phyloP scores from a whole-genome alignment of 2,797 vertebrate species.

The Dallia pectoralis region DNA sequence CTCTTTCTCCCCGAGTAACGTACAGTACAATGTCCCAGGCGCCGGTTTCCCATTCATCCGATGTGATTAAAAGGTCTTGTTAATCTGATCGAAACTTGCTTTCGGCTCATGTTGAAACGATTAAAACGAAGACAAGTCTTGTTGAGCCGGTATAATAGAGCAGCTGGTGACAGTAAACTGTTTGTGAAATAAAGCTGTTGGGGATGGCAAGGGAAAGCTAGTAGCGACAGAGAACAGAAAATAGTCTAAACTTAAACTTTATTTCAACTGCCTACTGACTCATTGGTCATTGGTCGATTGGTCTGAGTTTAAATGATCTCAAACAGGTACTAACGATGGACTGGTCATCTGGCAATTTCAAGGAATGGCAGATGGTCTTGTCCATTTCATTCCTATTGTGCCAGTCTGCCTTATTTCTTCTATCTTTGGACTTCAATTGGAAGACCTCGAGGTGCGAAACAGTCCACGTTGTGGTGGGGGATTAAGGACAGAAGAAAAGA shows the following conservation, averaged over 20 bases:
- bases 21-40: slow-evolving; percentile 1
- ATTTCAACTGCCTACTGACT: background rate
- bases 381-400: too few species aligned
- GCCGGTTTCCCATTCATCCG: slow-evolving; percentile 36
- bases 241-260: background rate
- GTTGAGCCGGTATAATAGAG: background rate
- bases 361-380: too few species aligned
- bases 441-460: too few species aligned
- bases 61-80: slow-evolving; percentile 26
- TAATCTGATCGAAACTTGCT: background rate
- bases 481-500: too few species aligned
- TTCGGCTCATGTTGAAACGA: slow-evolving; percentile 13
- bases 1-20: slow-evolving; percentile 3
- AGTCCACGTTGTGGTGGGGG: too few species aligned
- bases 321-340: background rate
- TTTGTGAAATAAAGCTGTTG: background rate
- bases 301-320: background rate
- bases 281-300: background rate
- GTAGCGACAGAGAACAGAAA: background rate
- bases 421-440: too few species aligned
- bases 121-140: background rate
- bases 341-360: too few species aligned
- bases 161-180: background rate
- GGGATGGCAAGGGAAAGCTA: background rate
- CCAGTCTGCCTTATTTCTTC: too few species aligned